Conservation (phyloP, 2,888 invertebrate genomes). For the Tipula unca region DNA sequence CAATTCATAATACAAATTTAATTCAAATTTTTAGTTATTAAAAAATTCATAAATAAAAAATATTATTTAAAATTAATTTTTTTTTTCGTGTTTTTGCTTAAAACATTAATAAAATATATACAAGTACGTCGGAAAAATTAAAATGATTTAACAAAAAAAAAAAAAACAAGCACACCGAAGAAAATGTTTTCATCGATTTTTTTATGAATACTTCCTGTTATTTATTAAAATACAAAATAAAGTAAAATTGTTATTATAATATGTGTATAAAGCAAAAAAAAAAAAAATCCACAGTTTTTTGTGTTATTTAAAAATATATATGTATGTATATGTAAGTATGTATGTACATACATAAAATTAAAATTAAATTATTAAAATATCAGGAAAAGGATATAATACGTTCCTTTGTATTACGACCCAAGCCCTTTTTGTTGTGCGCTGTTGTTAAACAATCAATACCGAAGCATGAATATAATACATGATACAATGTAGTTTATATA, state of each 20-base stretch:
- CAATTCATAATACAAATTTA: background rate
- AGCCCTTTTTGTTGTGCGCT: background rate
- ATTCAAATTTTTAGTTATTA: background rate
- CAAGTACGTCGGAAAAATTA: background rate
- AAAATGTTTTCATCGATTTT: background rate
- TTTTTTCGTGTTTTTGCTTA: background rate
- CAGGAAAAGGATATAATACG: background rate
- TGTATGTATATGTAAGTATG: background rate
- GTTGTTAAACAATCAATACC: background rate
- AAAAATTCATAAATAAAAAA: background rate
- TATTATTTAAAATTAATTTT: background rate
- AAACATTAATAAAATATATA: background rate
- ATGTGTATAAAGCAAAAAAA: background rate
- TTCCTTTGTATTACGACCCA: background rate
- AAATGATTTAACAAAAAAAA: background rate
- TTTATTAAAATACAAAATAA: background rate
- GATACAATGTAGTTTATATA: background rate
- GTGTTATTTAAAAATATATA: background rate
- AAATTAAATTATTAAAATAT: background rate
- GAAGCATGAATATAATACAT: background rate
- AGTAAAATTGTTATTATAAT: background rate
- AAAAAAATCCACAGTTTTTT: background rate
- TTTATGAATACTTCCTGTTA: background rate
- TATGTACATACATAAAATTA: background rate
- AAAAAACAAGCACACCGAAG: background rate